Evolutionary conservation across 1,140 invertebrate species (phyloP), one percentile per base, ranked within the genome.

Genomic region (Orchesella cincta): DNA sequence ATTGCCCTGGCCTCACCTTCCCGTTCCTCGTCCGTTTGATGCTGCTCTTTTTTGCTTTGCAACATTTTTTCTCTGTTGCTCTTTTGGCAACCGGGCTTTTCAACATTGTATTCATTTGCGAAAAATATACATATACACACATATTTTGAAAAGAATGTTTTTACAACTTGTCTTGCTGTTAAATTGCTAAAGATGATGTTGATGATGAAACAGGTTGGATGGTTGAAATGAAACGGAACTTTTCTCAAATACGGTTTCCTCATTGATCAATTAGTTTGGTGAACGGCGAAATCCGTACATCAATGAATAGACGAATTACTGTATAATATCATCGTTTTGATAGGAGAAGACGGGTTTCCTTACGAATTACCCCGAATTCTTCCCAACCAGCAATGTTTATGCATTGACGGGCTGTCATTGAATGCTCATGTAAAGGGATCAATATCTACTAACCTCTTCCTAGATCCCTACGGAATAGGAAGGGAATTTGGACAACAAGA

Each of bases 191-290:
- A 31, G 62, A 67, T 67, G 62, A 67, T 33, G 62, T 14, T 33
- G 23, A 33, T 29, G 62, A 31, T 67, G 62, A 67, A 67, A 67
- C 62, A 67, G 62, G 62, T 67, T 67, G 31, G 62, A 14, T 57
- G 23, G 28, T 67, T 67, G 62, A 67, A 67, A 67, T 33, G 31
- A 67, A 67, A 67, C 62, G 62, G 62, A 67, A 31, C 62, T 67
- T 67, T 67, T 46, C n/a, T 46, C 39, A 46, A 46, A 46, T 46
- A n/a, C n/a, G 39, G 8, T 46, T 67, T 67, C 31, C 62, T 67
- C 52, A 57, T 67, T 33, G 62, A 31, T 67, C 62, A 8, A 29
- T 67, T 57, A 57, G 18, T 46, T 46, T 46, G n/a, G n/a, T n/a
- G n/a, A n/a, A n/a, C n/a, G n/a, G n/a, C n/a, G n/a, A n/a, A n/a